Evolutionary conservation across 2,797 vertebrate species (phyloP).

Genomic region (Tadarida brasiliensis): DNA sequence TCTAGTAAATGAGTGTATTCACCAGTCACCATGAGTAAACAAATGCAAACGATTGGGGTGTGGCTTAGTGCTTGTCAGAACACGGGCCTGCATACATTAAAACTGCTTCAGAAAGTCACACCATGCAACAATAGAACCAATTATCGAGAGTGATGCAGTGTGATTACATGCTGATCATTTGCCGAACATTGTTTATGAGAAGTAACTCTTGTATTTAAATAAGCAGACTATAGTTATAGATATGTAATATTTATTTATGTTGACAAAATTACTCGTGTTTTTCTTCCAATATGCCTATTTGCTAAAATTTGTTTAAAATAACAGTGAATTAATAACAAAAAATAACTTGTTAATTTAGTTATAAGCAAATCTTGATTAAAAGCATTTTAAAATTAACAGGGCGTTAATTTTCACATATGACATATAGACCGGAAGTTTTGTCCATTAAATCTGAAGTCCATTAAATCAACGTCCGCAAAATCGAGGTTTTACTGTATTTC

Average conservation of each 20-base stretch:
- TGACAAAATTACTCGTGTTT: background rate
- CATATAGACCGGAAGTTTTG: background rate
- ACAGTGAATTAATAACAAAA: background rate
- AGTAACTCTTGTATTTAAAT: background rate
- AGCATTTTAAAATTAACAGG: background rate
- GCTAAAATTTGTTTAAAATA: background rate
- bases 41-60: background rate
- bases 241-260: background rate
- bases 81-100: background rate
- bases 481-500: background rate
- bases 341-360: background rate
- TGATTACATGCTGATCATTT: background rate
- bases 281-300: background rate
- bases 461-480: background rate
- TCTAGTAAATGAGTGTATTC: background rate
- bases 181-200: background rate
- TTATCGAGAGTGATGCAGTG: background rate
- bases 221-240: background rate
- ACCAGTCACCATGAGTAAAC: background rate
- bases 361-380: background rate
- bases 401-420: background rate
- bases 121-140: background rate
- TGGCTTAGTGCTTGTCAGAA: background rate
- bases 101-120: background rate
- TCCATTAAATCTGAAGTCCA: background rate